Base-by-base conservation (phyloP, 2,888 invertebrate genomes). In the Yponomeuta plumbellus region DNA sequence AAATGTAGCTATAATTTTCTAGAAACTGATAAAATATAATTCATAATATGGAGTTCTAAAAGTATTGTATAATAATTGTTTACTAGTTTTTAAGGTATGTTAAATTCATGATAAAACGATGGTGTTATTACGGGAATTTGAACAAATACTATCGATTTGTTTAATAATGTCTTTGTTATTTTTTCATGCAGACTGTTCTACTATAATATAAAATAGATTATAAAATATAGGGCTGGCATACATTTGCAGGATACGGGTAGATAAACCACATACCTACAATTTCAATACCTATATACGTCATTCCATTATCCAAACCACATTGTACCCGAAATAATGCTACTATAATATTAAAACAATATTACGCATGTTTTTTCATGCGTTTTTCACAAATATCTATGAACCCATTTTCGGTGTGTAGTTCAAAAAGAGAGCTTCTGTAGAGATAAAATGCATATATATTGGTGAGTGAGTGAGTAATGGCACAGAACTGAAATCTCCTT, bases 51-150 rank as follows among this genome's bases (percentile, higher is more conserved):
- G 78, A 78, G 83, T 83, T 83, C 81, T 81, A 81, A 84, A 85
- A 81, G 74, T 84, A 80, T 84, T 84, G 81, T 84, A 83, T 83
- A 79, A 70, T 78, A 80, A 83, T 83, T 84, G 83, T 86, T 86
- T 84, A 81, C 73, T 83, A 84, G 80, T 81, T 74, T 74, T 61
- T 83, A 84, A 85, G 82, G 81, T 77, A 79, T 85, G 84, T 86
- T 86, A 81, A 80, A 86, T 79, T 85, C 86, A 85, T 86, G 86
- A 85, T 87, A 86, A 81, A 80, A 34, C 66, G 73, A 75, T 75
- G 76, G 80, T 78, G 81, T 84, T 82, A 84, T 75, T 77, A 80
- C 78, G 76, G 80, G 74, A 74, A 78, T 80, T 80, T 80, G 76
- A 81, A 80, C 74, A 73, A 57, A 64, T 64, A 44, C 74, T 73